Base-by-base conservation (phyloP, 2,113 vertebrate species). In the Nothocercus julius region DNA sequence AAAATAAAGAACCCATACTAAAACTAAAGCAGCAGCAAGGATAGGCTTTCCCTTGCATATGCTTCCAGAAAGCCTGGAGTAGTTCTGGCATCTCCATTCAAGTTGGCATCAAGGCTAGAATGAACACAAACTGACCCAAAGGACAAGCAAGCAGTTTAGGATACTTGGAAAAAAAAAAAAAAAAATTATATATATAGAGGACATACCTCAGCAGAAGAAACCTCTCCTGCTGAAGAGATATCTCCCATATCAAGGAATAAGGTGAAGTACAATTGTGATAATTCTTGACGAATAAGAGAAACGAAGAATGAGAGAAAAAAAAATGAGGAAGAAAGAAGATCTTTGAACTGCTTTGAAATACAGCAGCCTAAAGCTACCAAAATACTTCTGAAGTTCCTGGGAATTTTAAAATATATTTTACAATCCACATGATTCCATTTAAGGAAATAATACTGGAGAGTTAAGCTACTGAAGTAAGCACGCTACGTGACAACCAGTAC, bases 21-120 rank as follows among this genome's bases (percentile, higher is more conserved):
- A 49, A 42, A 1, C 4, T 58, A 14, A 0, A 32, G 40, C 15
- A 68, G 53, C 11, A 77, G 20, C 27, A 20, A 25, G 11, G 28
- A 32, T 22, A 38, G 11, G 18, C 22, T 58, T 73, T 20, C 36
- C 10, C 22, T 58, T 68, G 21, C 36, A 12, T 5, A 36, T 0
- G 0, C 0, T 0, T 6, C 27, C 14, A 36, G 24, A 61, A 28
- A 91, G 19, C 11, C 22, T 28, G 24, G 8, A 85, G 16, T 42
- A 42, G 28, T 4, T 8, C 4, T 0, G 3, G 8, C 30, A 40
- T 13, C 34, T 4, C 0, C 0, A 18, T 62, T 24, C 2, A 3
- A 66, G 34, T 28, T 0, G 56, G 28, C 10, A 38, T 11, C 2
- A 3, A 30, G 49, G 21, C 4, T 3, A 1, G 11, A 34, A 30